These are phyloP conservation scores for Druon quercuslanigerum DNA, from an alignment of 1,140 invertebrate genomes.

Conservation along the genomic window DNA sequence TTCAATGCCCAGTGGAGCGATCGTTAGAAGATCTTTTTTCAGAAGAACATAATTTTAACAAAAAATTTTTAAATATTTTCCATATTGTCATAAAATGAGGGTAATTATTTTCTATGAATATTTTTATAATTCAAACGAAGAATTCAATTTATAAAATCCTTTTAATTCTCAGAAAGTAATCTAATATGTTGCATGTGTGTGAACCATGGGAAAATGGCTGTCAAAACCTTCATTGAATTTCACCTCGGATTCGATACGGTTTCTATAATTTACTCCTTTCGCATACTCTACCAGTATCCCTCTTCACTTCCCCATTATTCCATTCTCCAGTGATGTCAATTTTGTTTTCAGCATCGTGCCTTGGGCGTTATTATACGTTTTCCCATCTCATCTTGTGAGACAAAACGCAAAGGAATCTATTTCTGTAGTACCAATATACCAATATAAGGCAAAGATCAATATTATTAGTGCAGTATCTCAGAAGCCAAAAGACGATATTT, in stretches of 20 bases:
- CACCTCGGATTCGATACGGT: neutral
- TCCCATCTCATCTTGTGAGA: neutral
- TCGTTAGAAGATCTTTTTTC: too few relatives aligned
- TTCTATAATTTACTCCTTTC: neutral
- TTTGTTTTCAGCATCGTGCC: neutral
- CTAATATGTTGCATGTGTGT: too few relatives aligned
- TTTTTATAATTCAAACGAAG: too few relatives aligned
- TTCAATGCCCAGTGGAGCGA: too few relatives aligned
- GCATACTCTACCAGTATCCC: neutral
- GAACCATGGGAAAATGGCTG: too few relatives aligned
- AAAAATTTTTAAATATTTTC: too few relatives aligned
- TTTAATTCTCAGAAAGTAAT: too few relatives aligned
- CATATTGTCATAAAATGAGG: too few relatives aligned
- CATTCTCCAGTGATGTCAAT: constrained; percentile 3
- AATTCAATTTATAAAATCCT: too few relatives aligned
- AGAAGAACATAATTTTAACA: too few relatives aligned
- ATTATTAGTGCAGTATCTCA: neutral
- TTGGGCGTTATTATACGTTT: constrained; percentile 2
- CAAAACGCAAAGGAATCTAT: constrained; percentile 6
- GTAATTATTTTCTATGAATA: too few relatives aligned
- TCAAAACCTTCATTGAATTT: neutral
- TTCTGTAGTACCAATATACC: neutral
- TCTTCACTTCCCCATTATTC: neutral
- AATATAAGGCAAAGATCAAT: constrained; percentile 13
- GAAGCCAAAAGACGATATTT: constrained; percentile 2